phyloP scores from a whole-genome alignment of 2,888 invertebrate species.

The Calameuta idolon region DNA sequence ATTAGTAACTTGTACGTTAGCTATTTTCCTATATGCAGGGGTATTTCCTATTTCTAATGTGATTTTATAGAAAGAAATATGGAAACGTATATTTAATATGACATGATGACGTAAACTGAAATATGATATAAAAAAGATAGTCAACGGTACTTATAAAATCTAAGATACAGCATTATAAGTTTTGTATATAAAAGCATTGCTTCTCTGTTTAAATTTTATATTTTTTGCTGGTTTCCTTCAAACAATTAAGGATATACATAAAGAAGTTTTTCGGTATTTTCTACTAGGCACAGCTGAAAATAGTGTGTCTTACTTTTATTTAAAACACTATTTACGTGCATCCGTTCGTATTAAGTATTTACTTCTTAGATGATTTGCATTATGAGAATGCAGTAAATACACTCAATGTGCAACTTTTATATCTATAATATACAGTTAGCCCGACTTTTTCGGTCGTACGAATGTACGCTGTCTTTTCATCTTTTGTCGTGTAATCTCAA shows the following conservation, averaged over 20 bases:
- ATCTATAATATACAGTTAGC: conserved; percentile 40
- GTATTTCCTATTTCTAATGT: not conserved
- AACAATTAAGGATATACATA: not conserved
- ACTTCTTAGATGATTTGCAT: not conserved
- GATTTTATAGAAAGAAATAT: not conserved
- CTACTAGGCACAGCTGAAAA: not conserved
- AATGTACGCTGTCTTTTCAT: conserved; percentile 74
- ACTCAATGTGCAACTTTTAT: not conserved
- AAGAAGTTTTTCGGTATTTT: not conserved
- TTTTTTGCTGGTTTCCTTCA: not conserved
- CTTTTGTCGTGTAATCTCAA: conserved; percentile 76
- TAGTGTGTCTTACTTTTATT: not conserved
- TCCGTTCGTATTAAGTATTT: not conserved
- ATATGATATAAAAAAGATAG: not conserved
- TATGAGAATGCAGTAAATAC: not conserved
- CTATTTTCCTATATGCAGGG: not conserved
- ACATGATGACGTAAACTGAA: not conserved
- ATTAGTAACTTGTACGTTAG: not conserved
- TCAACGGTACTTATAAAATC: not conserved
- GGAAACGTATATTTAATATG: not conserved
- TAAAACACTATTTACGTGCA: not conserved
- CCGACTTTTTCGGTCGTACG: conserved; percentile 71
- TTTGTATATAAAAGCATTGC: not conserved
- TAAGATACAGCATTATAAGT: not conserved
- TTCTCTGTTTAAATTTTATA: not conserved